These are phyloP conservation scores for Drosophila melanocephala DNA, from an alignment of 2,888 invertebrate genomes.

Conservation along the genomic window DNA sequence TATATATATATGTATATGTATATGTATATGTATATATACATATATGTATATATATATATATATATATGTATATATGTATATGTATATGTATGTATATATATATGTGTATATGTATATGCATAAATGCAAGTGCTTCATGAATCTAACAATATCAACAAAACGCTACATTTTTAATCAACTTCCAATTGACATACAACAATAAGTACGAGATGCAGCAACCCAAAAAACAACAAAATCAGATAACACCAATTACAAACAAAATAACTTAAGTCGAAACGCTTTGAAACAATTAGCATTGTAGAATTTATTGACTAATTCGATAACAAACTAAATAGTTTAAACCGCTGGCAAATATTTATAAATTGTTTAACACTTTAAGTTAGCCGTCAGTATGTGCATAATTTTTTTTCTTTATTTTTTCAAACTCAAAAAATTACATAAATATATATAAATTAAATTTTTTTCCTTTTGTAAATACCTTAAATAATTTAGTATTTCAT, in stretches of 20 bases:
- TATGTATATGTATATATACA: neutral
- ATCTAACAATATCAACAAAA: constrained; percentile 29
- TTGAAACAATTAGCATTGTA: constrained; percentile 41
- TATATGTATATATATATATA: constrained; percentile 16
- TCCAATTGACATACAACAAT: constrained; percentile 65
- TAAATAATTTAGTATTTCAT: constrained; percentile 58
- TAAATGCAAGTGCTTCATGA: constrained; percentile 24
- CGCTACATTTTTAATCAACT: constrained; percentile 50
- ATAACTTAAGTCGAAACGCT: constrained; percentile 49
- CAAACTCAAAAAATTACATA: neutral
- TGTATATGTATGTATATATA: neutral
- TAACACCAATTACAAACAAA: constrained; percentile 39
- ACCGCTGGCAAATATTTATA: constrained; percentile 17
- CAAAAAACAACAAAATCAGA: constrained; percentile 33
- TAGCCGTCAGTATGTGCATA: constrained; percentile 2
- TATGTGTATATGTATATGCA: constrained; percentile 21
- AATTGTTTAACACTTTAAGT: constrained; percentile 9
- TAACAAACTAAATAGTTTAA: constrained; percentile 15
- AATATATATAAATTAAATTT: neutral
- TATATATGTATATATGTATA: constrained; percentile 24
- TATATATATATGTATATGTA: constrained; percentile 19
- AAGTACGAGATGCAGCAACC: constrained; percentile 29
- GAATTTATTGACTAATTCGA: constrained; percentile 25
- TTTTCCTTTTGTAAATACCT: constrained; percentile 44
- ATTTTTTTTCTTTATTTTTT: neutral